Base-by-base conservation (phyloP, 2,888 invertebrate genomes). In the Calameuta filiformis region DNA sequence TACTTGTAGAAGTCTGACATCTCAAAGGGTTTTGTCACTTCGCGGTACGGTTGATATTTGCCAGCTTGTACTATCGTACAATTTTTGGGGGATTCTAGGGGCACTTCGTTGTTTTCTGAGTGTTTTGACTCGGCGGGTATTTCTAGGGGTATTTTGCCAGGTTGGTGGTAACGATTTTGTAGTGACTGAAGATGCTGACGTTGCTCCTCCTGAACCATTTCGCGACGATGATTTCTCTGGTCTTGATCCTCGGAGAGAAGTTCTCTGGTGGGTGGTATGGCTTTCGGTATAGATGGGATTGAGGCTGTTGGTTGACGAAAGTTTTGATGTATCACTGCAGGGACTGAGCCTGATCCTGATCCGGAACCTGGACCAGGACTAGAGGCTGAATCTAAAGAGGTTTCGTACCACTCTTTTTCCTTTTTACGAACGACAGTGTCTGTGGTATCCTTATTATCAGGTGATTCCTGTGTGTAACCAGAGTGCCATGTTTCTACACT, bases 1-100 rank as follows among this genome's bases (percentile, higher is more conserved):
- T 99, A 99, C 92, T 98, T 99, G 91, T 98, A 99, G 92, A 98
- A 98, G 92, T 99, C 99, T 0, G 98, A 96, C 97, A 98, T 98
- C 93, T 98, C 98, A 92, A 98, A 99, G 4, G 98, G 98, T 90
- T 99, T 99, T 0, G 97, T 97, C 78, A 97, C 97, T 92, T 99
- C 98, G 87, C 97, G 94, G 89, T 97, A 97, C 0, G 97, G 97
- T 91, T 97, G 97, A 92, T 96, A 97, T 86, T 96, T 97, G 68
- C 97, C 97, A 82, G 96, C 96, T 88, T 97, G 96, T 56, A 98
- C 96, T 0, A 98, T 94, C 1, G 96, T 97, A 89, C 97, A 94
- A 89, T 96, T 97, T 89, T 96, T 96, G 0, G 97, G 96, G 11
- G 96, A 96, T 86, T 96, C 96, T 81, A 95, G 92, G 34, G 95